Percentiles rank a stretch among this genome's conserved stretches.
These are phyloP conservation scores for Leptopilina drosophilae DNA, from an alignment of 2,888 invertebrate species.

Conservation along the genomic window DNA sequence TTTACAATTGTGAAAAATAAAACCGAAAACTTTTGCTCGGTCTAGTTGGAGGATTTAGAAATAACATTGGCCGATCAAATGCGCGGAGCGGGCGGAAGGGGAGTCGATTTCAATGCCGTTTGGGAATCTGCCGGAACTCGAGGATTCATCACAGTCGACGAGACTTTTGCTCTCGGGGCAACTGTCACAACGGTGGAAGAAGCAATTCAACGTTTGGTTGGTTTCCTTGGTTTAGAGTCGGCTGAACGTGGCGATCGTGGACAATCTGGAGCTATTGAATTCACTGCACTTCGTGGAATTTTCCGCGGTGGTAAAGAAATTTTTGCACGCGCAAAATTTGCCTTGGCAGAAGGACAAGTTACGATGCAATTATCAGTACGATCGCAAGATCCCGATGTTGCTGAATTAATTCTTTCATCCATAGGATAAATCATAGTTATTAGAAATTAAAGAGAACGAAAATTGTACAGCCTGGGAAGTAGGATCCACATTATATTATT, in stretches of 20 bases:
- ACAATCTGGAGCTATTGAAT: conserved; percentile 88
- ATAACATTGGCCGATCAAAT: conserved; percentile 91
- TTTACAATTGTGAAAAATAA: not conserved
- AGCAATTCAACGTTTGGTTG: conserved; percentile 89
- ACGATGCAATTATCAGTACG: conserved; percentile 96
- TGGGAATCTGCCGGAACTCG: conserved; percentile 83
- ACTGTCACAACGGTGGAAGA: conserved; percentile 88
- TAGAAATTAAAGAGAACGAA: not conserved
- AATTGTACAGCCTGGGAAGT: conserved; percentile 26
- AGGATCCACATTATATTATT: conserved; percentile 17
- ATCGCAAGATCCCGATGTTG: conserved; percentile 90
- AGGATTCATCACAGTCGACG: conserved; percentile 86
- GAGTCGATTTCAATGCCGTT: conserved; percentile 78
- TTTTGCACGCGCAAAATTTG: conserved; percentile 90
- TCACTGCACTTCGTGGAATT: conserved; percentile 89
- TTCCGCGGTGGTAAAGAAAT: conserved; percentile 95
- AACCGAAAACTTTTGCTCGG: not conserved
- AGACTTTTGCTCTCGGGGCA: conserved; percentile 91
- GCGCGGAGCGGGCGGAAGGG: conserved; percentile 80
- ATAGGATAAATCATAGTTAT: conserved; percentile 79
- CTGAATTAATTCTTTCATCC: conserved; percentile 91
- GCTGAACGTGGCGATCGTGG: conserved; percentile 91
- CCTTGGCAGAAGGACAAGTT: conserved; percentile 87
- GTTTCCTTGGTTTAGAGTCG: conserved; percentile 90
- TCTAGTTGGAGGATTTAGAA: conserved; percentile 92